phyloP scores from a whole-genome alignment of 2,888 invertebrate genomes.

The Sphinx pinastri region DNA sequence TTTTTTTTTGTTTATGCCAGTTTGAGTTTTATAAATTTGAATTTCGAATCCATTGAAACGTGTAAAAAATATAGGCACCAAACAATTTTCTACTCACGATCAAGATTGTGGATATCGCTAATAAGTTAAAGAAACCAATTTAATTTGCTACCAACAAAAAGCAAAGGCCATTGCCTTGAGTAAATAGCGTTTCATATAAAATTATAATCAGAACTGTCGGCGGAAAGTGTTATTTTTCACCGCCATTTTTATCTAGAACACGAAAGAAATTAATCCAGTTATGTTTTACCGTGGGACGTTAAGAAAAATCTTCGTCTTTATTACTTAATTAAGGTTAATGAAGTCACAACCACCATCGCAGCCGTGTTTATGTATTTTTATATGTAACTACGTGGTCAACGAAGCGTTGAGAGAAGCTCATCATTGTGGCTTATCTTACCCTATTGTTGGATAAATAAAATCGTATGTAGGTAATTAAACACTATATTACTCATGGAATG shows the following conservation, averaged over 20 bases:
- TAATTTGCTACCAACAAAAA: conserved; percentile 17
- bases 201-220: conserved; percentile 39
- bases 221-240: conserved; percentile 41
- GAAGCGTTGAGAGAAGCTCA: conserved; percentile 32
- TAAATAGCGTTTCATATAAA: conserved; percentile 19
- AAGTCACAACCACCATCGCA: conserved; percentile 42
- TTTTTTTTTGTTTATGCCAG: neutral
- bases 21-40: neutral
- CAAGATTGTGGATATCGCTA: conserved; percentile 16
- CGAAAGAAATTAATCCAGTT: conserved; percentile 52
- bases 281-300: conserved; percentile 65
- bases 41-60: conserved; percentile 1
- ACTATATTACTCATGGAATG: conserved; percentile 24
- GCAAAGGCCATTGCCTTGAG: conserved; percentile 20
- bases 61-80: conserved; percentile 8
- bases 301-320: conserved; percentile 52
- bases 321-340: conserved; percentile 76
- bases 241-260: conserved; percentile 41
- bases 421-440: conserved; percentile 21
- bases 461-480: conserved; percentile 34
- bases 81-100: conserved; percentile 8
- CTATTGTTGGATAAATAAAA: conserved; percentile 32
- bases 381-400: conserved; percentile 33
- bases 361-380: conserved; percentile 52
- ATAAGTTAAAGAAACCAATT: conserved; percentile 18